Percentiles rank a stretch among this genome's conserved stretches.
phyloP scores from a whole-genome alignment of 2,113 vertebrate genomes.

The Terrapene triunguis region DNA sequence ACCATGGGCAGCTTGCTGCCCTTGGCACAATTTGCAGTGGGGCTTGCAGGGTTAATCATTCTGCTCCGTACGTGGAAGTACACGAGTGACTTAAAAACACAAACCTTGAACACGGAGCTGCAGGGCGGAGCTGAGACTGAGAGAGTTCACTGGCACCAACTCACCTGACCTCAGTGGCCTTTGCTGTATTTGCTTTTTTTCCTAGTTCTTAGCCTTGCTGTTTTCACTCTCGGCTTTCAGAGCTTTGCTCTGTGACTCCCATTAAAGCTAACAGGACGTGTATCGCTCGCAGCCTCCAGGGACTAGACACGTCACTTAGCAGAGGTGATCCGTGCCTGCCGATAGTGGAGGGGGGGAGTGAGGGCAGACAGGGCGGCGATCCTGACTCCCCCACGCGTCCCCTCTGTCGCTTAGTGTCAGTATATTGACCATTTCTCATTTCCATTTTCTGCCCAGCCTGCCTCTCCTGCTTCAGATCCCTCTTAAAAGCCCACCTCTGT shows the following conservation, averaged over 20 bases:
- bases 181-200: neutral
- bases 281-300: neutral
- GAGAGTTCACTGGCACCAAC: neutral
- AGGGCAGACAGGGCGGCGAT: too few relatives aligned
- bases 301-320: neutral
- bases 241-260: neutral
- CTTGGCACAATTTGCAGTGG: neutral
- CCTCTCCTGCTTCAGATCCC: neutral
- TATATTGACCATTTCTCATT: neutral
- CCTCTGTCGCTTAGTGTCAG: neutral
- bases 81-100: neutral
- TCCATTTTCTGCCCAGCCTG: neutral
- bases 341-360: too few relatives aligned
- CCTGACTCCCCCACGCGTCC: too few relatives aligned
- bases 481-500: neutral
- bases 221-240: neutral
- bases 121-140: neutral
- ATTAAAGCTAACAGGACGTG: neutral
- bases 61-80: too few relatives aligned
- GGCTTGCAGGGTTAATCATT: neutral
- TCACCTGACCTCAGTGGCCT: neutral
- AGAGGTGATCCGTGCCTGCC: too few relatives aligned
- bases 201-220: neutral
- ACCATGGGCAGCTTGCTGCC: too few relatives aligned
- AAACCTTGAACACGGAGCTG: neutral